Percentiles rank a stretch among this genome's conserved stretches.
Evolutionary conservation across 2,113 vertebrate species (phyloP).

Genomic region (Lutjanus erythropterus): DNA sequence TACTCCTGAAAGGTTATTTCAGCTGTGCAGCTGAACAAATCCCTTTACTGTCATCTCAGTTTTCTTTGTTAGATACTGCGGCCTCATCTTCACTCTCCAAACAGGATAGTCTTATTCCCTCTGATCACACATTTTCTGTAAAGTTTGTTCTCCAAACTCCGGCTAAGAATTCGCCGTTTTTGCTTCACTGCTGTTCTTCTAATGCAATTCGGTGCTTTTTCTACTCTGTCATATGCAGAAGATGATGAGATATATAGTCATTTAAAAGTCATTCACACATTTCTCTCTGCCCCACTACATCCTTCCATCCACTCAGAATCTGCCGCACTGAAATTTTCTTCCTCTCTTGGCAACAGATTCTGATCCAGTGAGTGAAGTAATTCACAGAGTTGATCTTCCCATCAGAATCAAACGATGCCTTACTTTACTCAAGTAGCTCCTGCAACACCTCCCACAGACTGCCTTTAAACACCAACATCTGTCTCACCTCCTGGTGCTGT

Average conservation of each 20-base stretch:
- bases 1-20: slow-evolving; percentile 41
- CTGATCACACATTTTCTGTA: background rate
- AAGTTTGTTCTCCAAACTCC: background rate
- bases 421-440: background rate
- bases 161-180: background rate
- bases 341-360: background rate
- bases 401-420: background rate
- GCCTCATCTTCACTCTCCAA: background rate
- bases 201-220: background rate
- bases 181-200: background rate
- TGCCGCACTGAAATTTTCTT: background rate
- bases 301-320: background rate
- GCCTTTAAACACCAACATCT: background rate
- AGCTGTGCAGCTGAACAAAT: slow-evolving; percentile 16
- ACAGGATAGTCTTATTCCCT: background rate
- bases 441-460: background rate
- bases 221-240: background rate
- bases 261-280: background rate
- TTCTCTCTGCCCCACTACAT: background rate
- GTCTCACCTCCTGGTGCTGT: no score
- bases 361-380: background rate
- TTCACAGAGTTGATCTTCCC: background rate
- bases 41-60: background rate
- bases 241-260: background rate
- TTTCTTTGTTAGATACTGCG: background rate